Evolutionary conservation across 92 coral and sea anemone species (phyloP).

Genomic region (Phenganax stokvisi): DNA sequence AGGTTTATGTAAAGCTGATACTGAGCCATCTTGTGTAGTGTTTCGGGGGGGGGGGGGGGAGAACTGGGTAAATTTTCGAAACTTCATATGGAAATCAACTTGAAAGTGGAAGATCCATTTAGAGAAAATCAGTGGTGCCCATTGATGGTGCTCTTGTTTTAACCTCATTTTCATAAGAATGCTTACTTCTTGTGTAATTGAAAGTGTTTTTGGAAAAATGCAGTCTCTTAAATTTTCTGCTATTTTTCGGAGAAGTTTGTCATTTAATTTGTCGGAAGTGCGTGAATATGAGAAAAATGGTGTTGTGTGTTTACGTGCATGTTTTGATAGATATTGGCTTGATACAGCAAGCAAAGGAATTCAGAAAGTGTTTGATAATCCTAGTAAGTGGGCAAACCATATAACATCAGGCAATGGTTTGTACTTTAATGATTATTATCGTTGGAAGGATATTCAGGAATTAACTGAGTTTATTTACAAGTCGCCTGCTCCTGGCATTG

Average conservation of each 20-base stretch:
- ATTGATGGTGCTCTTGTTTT: too few species aligned
- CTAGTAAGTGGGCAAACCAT: conserved; percentile 53
- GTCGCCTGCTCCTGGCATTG: conserved; percentile 72
- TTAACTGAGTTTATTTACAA: conserved; percentile 57
- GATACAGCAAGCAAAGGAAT: conserved; percentile 60
- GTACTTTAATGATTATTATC: conserved; percentile 67
- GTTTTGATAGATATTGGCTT: conserved; percentile 65
- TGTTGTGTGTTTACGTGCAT: conserved; percentile 70
- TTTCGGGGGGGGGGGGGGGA: too few species aligned
- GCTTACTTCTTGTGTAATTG: neutral
- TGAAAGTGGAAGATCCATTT: neutral
- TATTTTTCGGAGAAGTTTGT: neutral
- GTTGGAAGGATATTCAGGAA: conserved; percentile 59
- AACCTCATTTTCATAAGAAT: neutral
- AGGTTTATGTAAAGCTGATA: neutral
- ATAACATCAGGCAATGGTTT: conserved; percentile 35
- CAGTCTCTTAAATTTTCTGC: neutral
- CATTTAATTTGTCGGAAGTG: neutral
- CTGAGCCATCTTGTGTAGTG: neutral
- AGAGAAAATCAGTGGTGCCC: neutral
- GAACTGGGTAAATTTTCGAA: neutral
- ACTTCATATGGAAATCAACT: neutral
- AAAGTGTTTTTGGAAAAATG: neutral
- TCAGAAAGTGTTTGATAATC: conserved; percentile 46
- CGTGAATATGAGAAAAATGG: conserved; percentile 44